Base-by-base conservation (phyloP, 2,888 invertebrate genomes). In the Megaustenia siamemsis region DNA sequence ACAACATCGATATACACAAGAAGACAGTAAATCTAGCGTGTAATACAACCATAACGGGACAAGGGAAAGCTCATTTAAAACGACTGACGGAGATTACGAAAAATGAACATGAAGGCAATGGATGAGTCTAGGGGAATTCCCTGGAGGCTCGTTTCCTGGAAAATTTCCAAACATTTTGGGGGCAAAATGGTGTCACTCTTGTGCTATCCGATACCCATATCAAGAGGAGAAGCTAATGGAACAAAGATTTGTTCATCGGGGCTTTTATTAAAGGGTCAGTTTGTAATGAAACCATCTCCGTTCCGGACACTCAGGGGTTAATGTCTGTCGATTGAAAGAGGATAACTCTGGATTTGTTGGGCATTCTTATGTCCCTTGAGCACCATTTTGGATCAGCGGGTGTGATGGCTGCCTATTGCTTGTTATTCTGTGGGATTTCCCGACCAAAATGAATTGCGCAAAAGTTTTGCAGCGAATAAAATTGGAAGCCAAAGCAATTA, bases 261-360 rank as follows among this genome's bases (percentile, higher is more conserved):
- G 35, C 82, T 28, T 45, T 82, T 82, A 82, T 82, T 77, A 83
- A 77, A 68, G 83, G 83, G 83, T 83, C 83, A 83, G 69, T 83
- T 83, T 83, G 83, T 77, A 76, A 83, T 66, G 77, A 66, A 66
- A 49, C 77, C 38, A 83, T 83, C 76, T n/a, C 83, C 76, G 83
- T 83, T 83, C 68, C 68, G 75, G 83, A 28, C 68, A 75, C 77
- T 68, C 77, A 45, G 38, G 28, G 77, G 76, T 77, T 83, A 83
- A 83, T 83, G 63, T 45, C 75, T 68, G 76, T 83, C 83, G 83
- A 83, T 83, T 76, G 77, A 38, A 49, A 49, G 53, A 24, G 77
- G 76, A 76, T 76, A 83, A 76, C 76, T 66, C 53, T 63, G 83
- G 83, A 83, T 83, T 49, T 83, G 76, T 76, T 76, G 53, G 28